Base-by-base conservation (phyloP, 1,140 invertebrate genomes). In the Ladona fulva region DNA sequence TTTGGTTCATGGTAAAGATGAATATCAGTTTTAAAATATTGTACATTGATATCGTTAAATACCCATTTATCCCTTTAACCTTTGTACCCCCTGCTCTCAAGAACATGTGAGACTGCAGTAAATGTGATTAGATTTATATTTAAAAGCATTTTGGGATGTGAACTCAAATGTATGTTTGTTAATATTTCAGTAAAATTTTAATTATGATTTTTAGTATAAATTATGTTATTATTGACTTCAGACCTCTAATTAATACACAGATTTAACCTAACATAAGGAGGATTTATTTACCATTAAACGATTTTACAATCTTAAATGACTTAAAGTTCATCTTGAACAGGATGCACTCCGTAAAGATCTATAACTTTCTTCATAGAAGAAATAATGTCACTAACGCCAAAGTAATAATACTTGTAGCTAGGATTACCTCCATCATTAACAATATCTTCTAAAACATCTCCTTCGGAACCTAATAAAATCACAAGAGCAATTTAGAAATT, bases 351-450 rank as follows among this genome's bases (percentile, higher is more conserved):
- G 12, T 66, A 52, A 52, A 12, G 16, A 1, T 66, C 76, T 1
- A 80, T 37, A 11, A 82, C 82, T 80, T 81, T 82, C 74, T 81
- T 86, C 88, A 89, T 89, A 5, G 87, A 85, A 59, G 82, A 85
- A 10, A 84, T 84, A 22, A 89, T 88, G 66, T 86, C 84, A 59
- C 87, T 85, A 11, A 87, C 83, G 81, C 84, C 82, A 76, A 85
- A 87, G 82, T 90, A 90, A 82, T 87, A 91, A 81, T 88, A 90
- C 80, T 88, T 89, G 82, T 90, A 89, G 74, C 89, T 85, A 29
- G 82, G 84, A 82, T 87, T 88, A 0, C 89, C 89, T 19, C 86
- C 83, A 80, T 88, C 86, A 81, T 90, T 90, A 77, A 84, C 86
- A 37, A 89, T 85, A 6, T 89, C 85, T 7, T 83, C 80, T 80